Conservation (phyloP, 2,113 vertebrate species). For the Tachysurus fulvidraco region DNA sequence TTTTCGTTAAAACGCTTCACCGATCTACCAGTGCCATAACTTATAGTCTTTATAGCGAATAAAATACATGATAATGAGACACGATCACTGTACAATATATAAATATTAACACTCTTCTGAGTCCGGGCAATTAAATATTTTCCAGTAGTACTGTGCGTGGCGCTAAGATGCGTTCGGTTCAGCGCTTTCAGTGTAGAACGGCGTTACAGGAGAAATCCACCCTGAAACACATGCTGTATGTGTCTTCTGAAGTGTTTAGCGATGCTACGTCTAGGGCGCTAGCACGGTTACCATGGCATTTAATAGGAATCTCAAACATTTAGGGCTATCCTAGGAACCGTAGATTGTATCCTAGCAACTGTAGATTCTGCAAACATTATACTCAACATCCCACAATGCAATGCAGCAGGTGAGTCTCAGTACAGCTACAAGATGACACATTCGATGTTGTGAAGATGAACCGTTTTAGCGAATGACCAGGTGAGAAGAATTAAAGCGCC, state of each 20-base stretch:
- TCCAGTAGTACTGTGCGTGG: constrained; percentile 29
- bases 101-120: constrained; percentile 19
- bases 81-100: constrained; percentile 35
- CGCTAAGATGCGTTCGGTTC: constrained; percentile 32
- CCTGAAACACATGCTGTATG: background rate
- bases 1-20: constrained; percentile 28
- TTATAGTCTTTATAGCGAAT: constrained; percentile 10
- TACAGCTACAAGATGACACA: too few relatives aligned
- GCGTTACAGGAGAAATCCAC: background rate
- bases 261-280: background rate
- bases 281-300: background rate
- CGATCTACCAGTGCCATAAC: constrained; percentile 21
- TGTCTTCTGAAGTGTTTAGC: background rate
- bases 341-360: too few relatives aligned
- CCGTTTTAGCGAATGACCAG: too few relatives aligned
- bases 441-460: background rate
- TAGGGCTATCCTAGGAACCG: too few relatives aligned
- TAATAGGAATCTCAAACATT: too few relatives aligned
- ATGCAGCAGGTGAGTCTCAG: too few relatives aligned
- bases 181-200: constrained; percentile 28
- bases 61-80: background rate
- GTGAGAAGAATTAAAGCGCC: too few relatives aligned
- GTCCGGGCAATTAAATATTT: constrained; percentile 14
- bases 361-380: background rate
- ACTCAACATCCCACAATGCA: background rate